Percentiles rank a stretch among this genome's conserved stretches.
Evolutionary conservation across 2,888 invertebrate genomes (phyloP).

Genomic region (Chymomyza amoena): DNA sequence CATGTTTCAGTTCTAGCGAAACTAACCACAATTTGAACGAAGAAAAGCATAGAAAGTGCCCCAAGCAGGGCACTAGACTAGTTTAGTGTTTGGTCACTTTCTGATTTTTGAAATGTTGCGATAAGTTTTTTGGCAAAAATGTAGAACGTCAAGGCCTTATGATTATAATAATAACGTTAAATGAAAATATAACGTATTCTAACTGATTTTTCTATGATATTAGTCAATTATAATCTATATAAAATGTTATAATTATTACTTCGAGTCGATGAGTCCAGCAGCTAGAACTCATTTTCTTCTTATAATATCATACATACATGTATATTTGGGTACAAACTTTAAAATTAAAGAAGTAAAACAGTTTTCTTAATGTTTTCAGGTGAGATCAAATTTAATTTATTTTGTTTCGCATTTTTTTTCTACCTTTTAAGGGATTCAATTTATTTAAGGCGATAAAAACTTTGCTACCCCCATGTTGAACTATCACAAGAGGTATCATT

Average conservation of each 20-base stretch:
- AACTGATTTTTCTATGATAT: too few species aligned
- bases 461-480: background rate
- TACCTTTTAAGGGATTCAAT: background rate
- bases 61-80: too few species aligned
- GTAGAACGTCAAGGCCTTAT: too few species aligned
- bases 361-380: constrained; percentile 7
- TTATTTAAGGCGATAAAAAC: background rate
- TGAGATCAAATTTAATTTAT: constrained; percentile 32
- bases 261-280: too few species aligned
- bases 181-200: too few species aligned
- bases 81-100: background rate
- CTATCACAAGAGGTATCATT: background rate
- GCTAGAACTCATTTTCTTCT: too few species aligned
- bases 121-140: too few species aligned
- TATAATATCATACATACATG: too few species aligned
- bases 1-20: background rate
- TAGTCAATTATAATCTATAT: too few species aligned
- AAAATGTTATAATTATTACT: too few species aligned
- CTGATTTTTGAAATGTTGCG: background rate
- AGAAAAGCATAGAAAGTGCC: too few species aligned
- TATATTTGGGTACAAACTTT: background rate
- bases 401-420: constrained; percentile 10
- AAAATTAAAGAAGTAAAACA: background rate
- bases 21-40: background rate
- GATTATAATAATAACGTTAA: too few species aligned